Percentiles rank a stretch among this genome's conserved stretches.
phyloP scores from a whole-genome alignment of 1,140 invertebrate genomes.

The Musca vetustissima region DNA sequence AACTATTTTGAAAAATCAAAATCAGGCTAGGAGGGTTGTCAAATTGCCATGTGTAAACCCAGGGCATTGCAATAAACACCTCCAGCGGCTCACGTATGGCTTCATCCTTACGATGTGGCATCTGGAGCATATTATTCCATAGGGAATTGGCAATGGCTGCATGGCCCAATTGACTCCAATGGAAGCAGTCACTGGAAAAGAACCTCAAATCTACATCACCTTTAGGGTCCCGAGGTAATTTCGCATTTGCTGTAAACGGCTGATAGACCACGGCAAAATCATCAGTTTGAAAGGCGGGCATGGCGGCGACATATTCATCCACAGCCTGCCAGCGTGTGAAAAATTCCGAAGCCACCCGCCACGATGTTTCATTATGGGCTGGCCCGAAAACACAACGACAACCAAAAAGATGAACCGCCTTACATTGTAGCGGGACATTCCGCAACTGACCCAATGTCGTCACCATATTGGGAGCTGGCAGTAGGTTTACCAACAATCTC shows the following conservation, averaged over 20 bases:
- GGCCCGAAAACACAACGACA: conserved; percentile 44
- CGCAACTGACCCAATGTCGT: conserved; percentile 39
- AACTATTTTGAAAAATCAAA: too few relatives aligned
- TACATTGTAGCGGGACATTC: conserved; percentile 53
- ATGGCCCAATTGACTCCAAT: conserved; percentile 68
- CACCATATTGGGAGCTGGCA: conserved; percentile 44
- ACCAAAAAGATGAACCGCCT: conserved; percentile 58
- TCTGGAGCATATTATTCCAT: conserved; percentile 66
- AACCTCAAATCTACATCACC: conserved; percentile 62
- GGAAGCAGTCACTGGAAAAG: conserved; percentile 72
- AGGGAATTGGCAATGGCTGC: conserved; percentile 58
- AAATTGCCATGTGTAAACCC: too few relatives aligned
- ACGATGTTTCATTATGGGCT: too few relatives aligned
- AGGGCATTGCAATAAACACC: too few relatives aligned
- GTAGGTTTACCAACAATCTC: conserved; percentile 42
- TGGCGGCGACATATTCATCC: conserved; percentile 50
- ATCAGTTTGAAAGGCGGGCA: conserved; percentile 48
- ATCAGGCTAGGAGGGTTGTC: too few relatives aligned
- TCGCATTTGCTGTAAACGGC: conserved; percentile 57
- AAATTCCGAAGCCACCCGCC: conserved; percentile 42
- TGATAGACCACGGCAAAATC: conserved; percentile 67
- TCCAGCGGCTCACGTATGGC: too few relatives aligned
- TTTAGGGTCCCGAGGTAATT: conserved; percentile 50
- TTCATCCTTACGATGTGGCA: too few relatives aligned
- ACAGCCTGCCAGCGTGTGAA: conserved; percentile 55